A percentile compares a stretch with the other conserved stretches of the same genome.
Conservation (phyloP, 2,797 vertebrate species). For the Molothrus ater region DNA sequence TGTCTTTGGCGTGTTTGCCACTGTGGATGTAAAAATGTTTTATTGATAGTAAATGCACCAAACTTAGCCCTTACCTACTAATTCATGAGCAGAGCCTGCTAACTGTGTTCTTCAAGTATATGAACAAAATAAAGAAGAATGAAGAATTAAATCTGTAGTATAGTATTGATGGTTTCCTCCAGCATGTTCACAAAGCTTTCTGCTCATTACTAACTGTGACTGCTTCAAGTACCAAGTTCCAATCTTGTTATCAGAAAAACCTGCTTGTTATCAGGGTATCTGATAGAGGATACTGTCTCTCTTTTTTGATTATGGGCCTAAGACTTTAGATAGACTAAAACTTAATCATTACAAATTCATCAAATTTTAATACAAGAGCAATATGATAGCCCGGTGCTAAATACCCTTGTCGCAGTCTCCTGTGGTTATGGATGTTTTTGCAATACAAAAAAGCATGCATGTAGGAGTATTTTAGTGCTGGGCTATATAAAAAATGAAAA, state of each 20-base stretch:
- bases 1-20: background rate
- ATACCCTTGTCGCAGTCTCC: background rate
- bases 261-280: background rate
- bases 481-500: background rate
- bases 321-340: background rate
- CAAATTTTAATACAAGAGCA: background rate
- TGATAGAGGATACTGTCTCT: background rate
- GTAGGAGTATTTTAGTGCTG: background rate
- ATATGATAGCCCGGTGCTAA: background rate
- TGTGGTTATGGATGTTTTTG: background rate
- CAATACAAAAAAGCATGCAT: background rate
- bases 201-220: background rate
- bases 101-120: background rate
- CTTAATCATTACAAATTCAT: background rate
- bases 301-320: background rate
- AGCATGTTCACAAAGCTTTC: background rate
- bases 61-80: background rate
- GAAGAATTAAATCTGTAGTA: background rate
- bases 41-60: background rate
- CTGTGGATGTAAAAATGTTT: background rate
- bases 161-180: background rate
- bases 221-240: background rate
- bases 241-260: background rate
- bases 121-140: background rate
- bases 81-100: background rate